Evolutionary conservation across 2,888 invertebrate genomes (phyloP), one percentile per base, ranked within the genome.

Genomic region (Eilema sororculum): DNA sequence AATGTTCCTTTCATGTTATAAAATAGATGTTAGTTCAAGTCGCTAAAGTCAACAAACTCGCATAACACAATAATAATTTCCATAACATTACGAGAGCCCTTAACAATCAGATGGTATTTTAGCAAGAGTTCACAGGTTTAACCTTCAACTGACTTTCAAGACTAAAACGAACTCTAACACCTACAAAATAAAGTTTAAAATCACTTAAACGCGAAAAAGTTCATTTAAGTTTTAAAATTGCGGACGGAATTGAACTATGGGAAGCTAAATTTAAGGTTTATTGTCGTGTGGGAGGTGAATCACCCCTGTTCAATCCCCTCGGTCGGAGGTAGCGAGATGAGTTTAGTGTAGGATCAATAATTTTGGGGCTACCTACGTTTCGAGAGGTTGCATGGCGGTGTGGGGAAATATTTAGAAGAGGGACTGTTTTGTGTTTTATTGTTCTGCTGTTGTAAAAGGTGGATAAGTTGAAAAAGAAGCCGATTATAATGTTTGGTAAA

Each of bases 51-150:
- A 66, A 70, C 56, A 70, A 65, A 61, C 61, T 22, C 28, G 20
- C 20, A 22, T 22, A 69, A 73, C 71, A 72, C 61, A 72, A 75
- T 58, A 73, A 74, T 81, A 64, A 79, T 75, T 74, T 77, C 68
- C 73, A 77, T 74, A 79, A 77, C 75, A 77, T 67, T 52, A 64
- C 65, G 72, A 76, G 72, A 61, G 67, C 80, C 77, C 79, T 81
- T 78, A 84, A 79, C 80, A 82, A 66, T 66, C 58, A 59, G 25
- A 57, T 52, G 37, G 22, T 59, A 84, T 82, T 85, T 84, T 73
- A 86, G 84, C 88, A 87, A 86, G 86, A 78, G 83, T 81, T 84
- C 85, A 80, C 82, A 85, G 85, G 81, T 80, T 78, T 75, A 78
- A 73, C 73, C 75, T 68, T 74, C 25, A 58, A 62, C 72, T 72